Base-by-base conservation (phyloP, 2,797 vertebrate genomes). In the Periparus ater region DNA sequence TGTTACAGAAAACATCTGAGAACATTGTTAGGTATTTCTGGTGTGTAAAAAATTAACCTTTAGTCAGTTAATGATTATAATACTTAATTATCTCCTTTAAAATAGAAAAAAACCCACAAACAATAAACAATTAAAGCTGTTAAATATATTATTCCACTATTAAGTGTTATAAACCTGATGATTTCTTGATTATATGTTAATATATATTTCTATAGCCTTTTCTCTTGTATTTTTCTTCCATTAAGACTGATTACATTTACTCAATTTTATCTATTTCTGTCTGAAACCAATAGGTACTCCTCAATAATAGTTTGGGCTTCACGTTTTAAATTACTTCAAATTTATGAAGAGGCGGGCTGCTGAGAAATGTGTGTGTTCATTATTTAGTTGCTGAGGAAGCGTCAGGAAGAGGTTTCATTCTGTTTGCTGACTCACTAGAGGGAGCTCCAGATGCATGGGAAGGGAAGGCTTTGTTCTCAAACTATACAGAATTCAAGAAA, bases 361-460 rank as follows among this genome's bases (percentile, higher is more conserved):
- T 89, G 74, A 53, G 65, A 50, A 85, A 70, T n/a, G 34, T 29
- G 17, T 36, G 36, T 42, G 25, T 34, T 73, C 40, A 26, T 19
- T 17, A 9, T 67, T 60, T 29, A 29, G 19, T n/a, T 66, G 36
- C 36, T 20, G 48, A 61, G 16, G 8, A 71, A 26, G 11, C 8
- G 30, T 25, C 51, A 13, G 6, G 3, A 36, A 51, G 55, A 58
- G 48, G 45, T 78, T 86, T 89, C 15, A 16, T 17, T 26, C 78
- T 25, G 47, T 14, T 82, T 83, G 14, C 51, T 21, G 25, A 40
- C 40, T 95, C 98, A 91, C 97, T 98, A 96, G 98, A 98, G 98
- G 98, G 98, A 97, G 97, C 97, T 98, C 97, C 96, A 94, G 96
- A 95, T 81, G 97, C 97, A 91, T 4, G 30, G 26, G 87, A 95